Evolutionary conservation across 2,113 vertebrate genomes (phyloP), one percentile per base, ranked within the genome.

Genomic region (Pelecanus crispus): DNA sequence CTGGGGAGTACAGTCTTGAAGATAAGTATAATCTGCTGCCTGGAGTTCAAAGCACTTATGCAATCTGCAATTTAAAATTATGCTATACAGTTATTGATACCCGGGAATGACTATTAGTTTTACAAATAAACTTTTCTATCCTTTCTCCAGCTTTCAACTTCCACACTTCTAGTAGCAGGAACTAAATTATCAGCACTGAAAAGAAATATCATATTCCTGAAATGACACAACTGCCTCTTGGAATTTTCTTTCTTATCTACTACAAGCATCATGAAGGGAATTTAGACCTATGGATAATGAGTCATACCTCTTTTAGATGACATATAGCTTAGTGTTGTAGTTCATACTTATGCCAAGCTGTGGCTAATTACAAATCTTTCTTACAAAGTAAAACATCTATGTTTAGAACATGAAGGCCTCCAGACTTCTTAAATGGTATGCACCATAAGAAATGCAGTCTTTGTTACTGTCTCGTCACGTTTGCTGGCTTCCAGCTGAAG

Each of bases 311-410:
- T 72, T 77, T 59, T 28, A 86, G 10, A 63, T 50, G 7, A 25
- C 8, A 50, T 31, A 45, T 13, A 59, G 7, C 1, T 38, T 56
- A 52, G 24, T 0, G 0, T 10, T 79, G 56, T 3, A 40, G 10
- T 61, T 81, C 14, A 45, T 68, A 38, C 3, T 15, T 34, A 42
- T 19, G 8, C 14, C 29, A 78, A 70, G 11, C 20, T 73, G 6
- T 72, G 40, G 25, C 3, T 77, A 91, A 58, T 63, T 61, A 29
- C 26, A 50, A 53, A 29, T 59, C 49, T 20, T 20, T 89, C 36
- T 86, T 74, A 38, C 8, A 17, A 80, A 55, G 10, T 42, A 32
- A 63, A 72, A 67, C 3, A 49, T 21, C 14, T 47, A 4, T 32
- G 2, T 49, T 52, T 87, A 61, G 18, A 78, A 81, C 16, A 24